Evolutionary conservation across 1,140 invertebrate species (phyloP), one percentile per base, ranked within the genome.

Genomic region (Pemphigus obesinymphae): DNA sequence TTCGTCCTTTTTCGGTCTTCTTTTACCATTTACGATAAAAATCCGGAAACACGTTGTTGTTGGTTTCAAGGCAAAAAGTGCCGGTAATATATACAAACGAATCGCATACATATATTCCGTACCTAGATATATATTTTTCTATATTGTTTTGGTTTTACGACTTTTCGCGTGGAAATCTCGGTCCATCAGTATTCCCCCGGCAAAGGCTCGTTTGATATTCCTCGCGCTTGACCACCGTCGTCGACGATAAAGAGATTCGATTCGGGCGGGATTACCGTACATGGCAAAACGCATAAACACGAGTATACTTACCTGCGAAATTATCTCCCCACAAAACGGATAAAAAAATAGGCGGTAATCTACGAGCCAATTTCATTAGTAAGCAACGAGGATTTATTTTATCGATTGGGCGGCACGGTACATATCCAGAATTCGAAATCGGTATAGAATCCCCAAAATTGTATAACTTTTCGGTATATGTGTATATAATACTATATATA

Each of bases 81-180:
- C n/a, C n/a, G n/a, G 50, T 76, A 58, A 58, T 76, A 58, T 58
- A 26, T 23, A 55, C 66, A 40, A 70, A 70, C 45, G 68, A 72
- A 72, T 45, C 58, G 29, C 53, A 10, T 10, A 10, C 37, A 10
- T 40, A 40, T 5, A n/a, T n/a, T n/a, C n/a, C n/a, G n/a, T n/a
- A n/a, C n/a, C n/a, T n/a, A n/a, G n/a, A n/a, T n/a, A n/a, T n/a
- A n/a, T n/a, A n/a, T 58, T 53, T 58, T 78, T 40, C 58, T 61
- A 23, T 61, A 80, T 45, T 45, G 76, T 80, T 80, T 80, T 40
- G 17, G 53, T 61, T 63, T 80, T 63, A 80, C 76, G 76, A 80
- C n/a, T 61, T 73, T 45, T 31, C 40, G 37, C 17, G 48, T 13
- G 73, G 23, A 80, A n/a, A 80, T 80, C 55, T 80, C 40, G 37